Percentiles rank a stretch among this genome's conserved stretches.
Evolutionary conservation across 2,113 vertebrate species (phyloP).

Genomic region (Erinaceus europaeus): DNA sequence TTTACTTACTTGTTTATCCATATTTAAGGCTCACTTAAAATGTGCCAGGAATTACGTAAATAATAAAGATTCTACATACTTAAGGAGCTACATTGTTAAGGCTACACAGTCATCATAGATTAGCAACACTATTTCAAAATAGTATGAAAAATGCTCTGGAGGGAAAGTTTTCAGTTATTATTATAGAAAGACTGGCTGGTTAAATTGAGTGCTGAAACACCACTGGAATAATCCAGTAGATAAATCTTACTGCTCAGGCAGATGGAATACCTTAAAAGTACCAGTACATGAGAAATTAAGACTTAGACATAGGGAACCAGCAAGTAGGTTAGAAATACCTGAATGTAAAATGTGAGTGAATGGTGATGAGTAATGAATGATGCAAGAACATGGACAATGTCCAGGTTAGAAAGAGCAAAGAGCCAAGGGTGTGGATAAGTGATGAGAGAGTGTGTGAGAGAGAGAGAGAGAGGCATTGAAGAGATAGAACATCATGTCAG

Average conservation of each 20-base stretch:
- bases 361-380: neutral
- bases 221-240: neutral
- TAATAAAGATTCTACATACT: neutral
- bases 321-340: neutral
- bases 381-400: rapidly evolving
- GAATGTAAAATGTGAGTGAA: neutral
- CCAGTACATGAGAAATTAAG: neutral
- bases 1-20: neutral
- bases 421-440: no score
- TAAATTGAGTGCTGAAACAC: neutral
- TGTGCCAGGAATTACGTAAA: neutral
- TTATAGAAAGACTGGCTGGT: neutral
- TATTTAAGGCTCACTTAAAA: neutral
- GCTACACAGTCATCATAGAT: neutral
- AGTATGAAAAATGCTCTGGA: neutral
- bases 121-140: neutral
- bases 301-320: neutral
- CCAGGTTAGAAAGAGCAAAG: neutral
- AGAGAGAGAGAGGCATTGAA: neutral
- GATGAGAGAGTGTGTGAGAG: no score
- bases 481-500: neutral
- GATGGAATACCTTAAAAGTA: neutral
- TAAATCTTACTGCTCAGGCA: neutral
- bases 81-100: neutral
- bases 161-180: neutral